These are phyloP conservation scores for Acridotheres tristis DNA, from an alignment of 2,797 vertebrate genomes.

Conservation along the genomic window DNA sequence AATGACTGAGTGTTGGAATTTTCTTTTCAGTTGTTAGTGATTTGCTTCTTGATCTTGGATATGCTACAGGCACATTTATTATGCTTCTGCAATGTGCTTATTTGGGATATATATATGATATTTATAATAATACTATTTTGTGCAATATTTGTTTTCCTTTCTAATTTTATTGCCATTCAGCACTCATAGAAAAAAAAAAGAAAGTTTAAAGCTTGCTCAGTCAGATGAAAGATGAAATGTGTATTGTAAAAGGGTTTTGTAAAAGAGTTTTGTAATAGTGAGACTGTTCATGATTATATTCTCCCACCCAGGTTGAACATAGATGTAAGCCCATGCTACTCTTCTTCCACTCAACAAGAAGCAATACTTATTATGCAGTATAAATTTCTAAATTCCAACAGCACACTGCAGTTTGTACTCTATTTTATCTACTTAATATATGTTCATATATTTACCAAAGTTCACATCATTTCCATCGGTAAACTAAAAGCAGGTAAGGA, in stretches of 20 bases:
- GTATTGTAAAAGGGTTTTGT: background rate
- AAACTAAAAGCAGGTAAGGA: background rate
- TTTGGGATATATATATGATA: background rate
- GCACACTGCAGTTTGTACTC: background rate
- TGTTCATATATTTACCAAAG: background rate
- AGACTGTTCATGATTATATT: background rate
- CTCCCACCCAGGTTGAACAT: background rate
- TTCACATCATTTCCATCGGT: background rate
- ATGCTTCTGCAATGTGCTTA: background rate
- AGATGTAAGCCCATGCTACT: background rate
- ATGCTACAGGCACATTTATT: background rate
- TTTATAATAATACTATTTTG: background rate
- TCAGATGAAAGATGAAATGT: background rate
- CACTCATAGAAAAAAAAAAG: background rate
- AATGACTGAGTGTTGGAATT: background rate
- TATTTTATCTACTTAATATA: background rate
- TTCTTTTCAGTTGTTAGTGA: background rate
- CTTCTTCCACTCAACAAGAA: background rate
- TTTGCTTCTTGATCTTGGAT: background rate
- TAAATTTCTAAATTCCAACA: background rate
- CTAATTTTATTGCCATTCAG: slow-evolving; percentile 1
- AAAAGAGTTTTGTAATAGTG: background rate
- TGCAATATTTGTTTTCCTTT: background rate
- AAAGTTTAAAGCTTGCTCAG: background rate
- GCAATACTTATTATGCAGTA: background rate